Evolutionary conservation across 1,140 invertebrate species (phyloP).

Genomic region (Paraescarpia echinospica): DNA sequence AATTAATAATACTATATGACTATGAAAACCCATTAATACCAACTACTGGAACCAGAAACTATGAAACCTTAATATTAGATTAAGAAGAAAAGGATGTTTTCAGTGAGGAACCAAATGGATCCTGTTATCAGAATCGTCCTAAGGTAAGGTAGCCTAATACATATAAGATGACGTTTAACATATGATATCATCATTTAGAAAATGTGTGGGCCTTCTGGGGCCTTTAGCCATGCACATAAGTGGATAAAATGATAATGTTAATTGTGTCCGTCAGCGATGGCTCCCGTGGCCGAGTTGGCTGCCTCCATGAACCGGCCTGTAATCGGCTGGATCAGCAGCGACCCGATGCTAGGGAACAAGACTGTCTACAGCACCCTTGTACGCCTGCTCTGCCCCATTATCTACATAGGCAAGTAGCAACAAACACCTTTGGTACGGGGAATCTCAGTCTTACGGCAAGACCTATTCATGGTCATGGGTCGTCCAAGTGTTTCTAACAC

Average conservation of each 20-base stretch:
- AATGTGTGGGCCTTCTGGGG: not conserved
- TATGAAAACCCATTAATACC: no score
- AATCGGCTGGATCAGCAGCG: slow-evolving; percentile 51
- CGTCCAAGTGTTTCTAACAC: not conserved
- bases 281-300: slow-evolving; percentile 46
- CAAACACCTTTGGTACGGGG: not conserved
- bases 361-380: slow-evolving; percentile 49
- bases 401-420: slow-evolving; percentile 38
- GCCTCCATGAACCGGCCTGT: slow-evolving; percentile 50
- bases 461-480: not conserved
- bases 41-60: no score
- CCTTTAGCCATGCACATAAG: not conserved
- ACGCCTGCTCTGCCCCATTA: slow-evolving; percentile 42
- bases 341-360: slow-evolving; percentile 45
- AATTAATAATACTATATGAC: no score
- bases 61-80: no score
- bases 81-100: no score
- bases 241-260: not conserved
- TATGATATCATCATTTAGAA: not conserved
- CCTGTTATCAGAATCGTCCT: no score
- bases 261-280: slow-evolving; percentile 38
- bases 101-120: no score
- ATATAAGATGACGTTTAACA: not conserved
- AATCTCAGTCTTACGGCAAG: not conserved
- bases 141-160: not conserved